Percentiles rank a stretch among this genome's conserved stretches.
Conservation (phyloP, 2,888 invertebrate genomes). For the Ceriagrion tenellum region DNA sequence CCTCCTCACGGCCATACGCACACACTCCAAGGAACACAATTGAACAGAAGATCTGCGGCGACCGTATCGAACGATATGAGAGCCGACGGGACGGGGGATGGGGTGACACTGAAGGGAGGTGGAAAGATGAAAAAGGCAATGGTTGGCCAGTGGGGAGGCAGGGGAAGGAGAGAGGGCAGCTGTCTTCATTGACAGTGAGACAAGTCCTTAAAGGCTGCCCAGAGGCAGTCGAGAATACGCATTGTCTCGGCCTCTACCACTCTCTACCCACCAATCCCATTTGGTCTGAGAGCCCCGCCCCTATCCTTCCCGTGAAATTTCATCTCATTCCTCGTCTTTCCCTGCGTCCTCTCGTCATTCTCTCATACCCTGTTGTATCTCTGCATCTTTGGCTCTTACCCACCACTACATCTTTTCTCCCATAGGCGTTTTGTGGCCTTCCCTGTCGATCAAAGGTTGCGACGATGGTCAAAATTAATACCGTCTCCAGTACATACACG, state of each 20-base stretch:
- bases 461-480: no score
- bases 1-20: no score
- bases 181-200: constrained; percentile 32
- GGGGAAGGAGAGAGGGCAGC: no score
- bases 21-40: constrained; percentile 50
- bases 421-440: neutral
- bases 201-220: constrained; percentile 57
- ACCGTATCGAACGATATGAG: constrained; percentile 48
- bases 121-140: neutral
- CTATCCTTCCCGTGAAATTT: neutral
- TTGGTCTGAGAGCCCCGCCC: neutral
- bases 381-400: neutral
- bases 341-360: neutral
- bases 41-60: constrained; percentile 57
- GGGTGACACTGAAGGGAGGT: no score
- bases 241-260: neutral
- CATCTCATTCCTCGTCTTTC: neutral
- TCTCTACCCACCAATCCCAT: neutral
- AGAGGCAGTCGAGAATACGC: constrained; percentile 40
- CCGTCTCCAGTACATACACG: no score
- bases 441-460: no score
- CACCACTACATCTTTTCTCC: neutral
- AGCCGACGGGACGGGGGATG: no score
- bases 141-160: neutral
- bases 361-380: neutral